phyloP scores from a whole-genome alignment of 2,888 invertebrate species.

The Ommatoiulus sabulosus region DNA sequence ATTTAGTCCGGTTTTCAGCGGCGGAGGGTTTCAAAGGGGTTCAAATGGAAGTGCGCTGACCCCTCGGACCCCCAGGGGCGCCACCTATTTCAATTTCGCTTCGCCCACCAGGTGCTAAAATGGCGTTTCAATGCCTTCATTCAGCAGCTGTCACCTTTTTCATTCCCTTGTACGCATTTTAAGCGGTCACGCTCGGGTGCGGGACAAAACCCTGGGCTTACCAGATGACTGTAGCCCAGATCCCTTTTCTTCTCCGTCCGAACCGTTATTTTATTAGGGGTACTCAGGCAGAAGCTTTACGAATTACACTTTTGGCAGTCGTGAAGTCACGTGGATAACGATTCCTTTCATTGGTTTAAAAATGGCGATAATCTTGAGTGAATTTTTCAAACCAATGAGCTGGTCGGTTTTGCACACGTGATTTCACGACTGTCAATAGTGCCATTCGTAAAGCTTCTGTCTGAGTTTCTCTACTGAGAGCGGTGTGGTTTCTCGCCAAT shows the following conservation, averaged over 20 bases:
- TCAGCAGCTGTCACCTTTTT: slow-evolving; percentile 15
- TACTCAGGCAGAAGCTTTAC: no score
- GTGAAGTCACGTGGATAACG: no score
- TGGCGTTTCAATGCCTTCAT: slow-evolving; percentile 34
- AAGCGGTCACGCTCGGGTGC: background rate
- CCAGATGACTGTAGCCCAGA: background rate
- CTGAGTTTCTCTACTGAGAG: background rate
- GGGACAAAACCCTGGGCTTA: slow-evolving; percentile 13
- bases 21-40: background rate
- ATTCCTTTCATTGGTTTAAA: no score
- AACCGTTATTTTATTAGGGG: background rate
- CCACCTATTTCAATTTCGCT: slow-evolving; percentile 34
- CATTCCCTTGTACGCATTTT: background rate
- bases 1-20: background rate
- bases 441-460: no score
- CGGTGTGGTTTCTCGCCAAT: background rate
- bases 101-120: slow-evolving; percentile 34
- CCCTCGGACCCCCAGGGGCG: background rate
- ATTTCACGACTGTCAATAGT: no score
- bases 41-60: background rate
- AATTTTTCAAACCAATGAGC: no score
- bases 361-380: no score
- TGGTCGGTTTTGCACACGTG: no score
- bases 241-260: background rate
- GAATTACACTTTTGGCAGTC: no score